Base-by-base conservation (phyloP, 2,888 invertebrate species). In the Drosophila picticornis region DNA sequence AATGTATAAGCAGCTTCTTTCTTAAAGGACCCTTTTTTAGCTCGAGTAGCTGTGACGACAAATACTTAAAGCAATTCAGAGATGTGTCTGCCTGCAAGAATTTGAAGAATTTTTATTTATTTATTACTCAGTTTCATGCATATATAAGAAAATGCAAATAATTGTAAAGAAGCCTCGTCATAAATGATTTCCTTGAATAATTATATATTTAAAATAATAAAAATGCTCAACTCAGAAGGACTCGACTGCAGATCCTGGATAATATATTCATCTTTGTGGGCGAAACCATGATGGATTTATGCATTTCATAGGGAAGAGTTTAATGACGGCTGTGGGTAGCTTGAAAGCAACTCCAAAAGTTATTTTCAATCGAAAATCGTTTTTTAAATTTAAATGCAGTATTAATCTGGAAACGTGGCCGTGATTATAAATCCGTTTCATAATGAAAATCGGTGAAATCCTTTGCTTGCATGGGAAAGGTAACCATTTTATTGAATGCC, bases 401-500 rank as follows among this genome's bases (percentile, higher is more conserved):
- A 43, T 38, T n/a, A 13, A 27, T 16, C 22, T 34, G 1, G 13
- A 34, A 16, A 32, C 13, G 27, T n/a, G 36, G 36, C 13, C 4
- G 55, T 38, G 55, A 56, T 56, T 56, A 56, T 56, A 36, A 19
- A 32, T 16, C 46, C 16, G 25, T 25, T 25, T 16, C 9, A 46
- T 46, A 16, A 46, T 46, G 9, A 46, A 46, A 46, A 46, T 46
- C 9, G 0, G 11, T n/a, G 22, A 36, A 40, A 72, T 55, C 38
- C 19, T 2, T 59, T 43, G 13, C 29, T 19, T 36, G 34, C 61
- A 55, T 36, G 61, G 48, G 40, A 63, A 34, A 40, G 52, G 55
- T 72, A 27, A 46, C 36, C 32, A 51, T 72, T 27, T 65, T 52
- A 59, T 60, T 22, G 56, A 46, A 55, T 59, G 66, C 31, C 40